Evolutionary conservation across 2,113 vertebrate genomes (phyloP), one percentile per base, ranked within the genome.

Genomic region (Natator depressus): DNA sequence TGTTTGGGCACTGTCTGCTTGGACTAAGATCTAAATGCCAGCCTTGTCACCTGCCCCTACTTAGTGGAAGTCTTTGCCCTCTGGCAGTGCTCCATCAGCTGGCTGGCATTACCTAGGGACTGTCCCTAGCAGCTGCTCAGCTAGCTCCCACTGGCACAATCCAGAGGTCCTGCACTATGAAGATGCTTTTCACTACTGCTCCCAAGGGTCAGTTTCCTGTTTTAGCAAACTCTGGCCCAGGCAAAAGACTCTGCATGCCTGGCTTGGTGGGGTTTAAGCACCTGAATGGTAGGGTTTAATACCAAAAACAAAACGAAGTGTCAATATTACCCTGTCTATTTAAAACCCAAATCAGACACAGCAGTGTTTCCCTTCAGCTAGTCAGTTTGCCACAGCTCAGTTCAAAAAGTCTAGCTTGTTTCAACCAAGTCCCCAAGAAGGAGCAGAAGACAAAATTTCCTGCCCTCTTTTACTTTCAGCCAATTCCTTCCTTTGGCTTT

Each of bases 401-500:
- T 53, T 91, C 47, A 11, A 69, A 11, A 69, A 89, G 95, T 93
- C 89, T 49, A 88, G 85, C 94, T 91, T 89, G 78, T 90, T 93
- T 57, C 24, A 31, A 55, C 49, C 53, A 0, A 0, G 94, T 54
- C 29, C 91, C 59, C 65, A 6, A 79, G 96, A 94, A 92, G 87
- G 53, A 91, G 17, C 35, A 72, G 87, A 89, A 94, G 79, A 94
- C 80, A 53, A 54, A 91, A 94, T 89, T 84, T 96, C 90, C 47
- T 31, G 59, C 79, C 82, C 82, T 95, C 91, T 96, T 91, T 87
- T 94, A 88, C 90, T 90, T 96, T 95, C 93, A 83, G 94, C 89
- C 94, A 94, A 91, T 91, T 95, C 96, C 93, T 81, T 83, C 94
- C 97, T 92, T 46, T 92, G 95, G 92, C 84, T 97, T 95, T 69